Base-by-base conservation (phyloP, 2,888 invertebrate species). In the Physocephala rufipes region DNA sequence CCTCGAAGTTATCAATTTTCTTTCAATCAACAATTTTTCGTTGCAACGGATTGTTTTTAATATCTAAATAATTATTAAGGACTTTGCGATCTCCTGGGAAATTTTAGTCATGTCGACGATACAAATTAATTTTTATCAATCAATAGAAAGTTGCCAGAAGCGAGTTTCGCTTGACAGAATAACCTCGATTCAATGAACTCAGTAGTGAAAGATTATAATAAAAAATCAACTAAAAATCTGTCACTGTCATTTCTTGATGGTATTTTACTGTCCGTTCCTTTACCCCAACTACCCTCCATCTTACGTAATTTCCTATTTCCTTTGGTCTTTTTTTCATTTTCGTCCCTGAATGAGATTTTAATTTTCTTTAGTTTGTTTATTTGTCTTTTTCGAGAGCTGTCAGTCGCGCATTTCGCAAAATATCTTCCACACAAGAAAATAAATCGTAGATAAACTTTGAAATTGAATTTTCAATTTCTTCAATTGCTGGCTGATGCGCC, bases 401-500 rank as follows among this genome's bases (percentile, higher is more conserved):
- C 36, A 36, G 36, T 36, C 36, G 30, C 53, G 63, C 21, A 51
- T 28, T 21, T 65, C 36, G 26, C 19, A 53, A 66, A 66, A 53
- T 53, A 36, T 53, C n/a, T n/a, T n/a, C 53, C 28, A n/a, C 36
- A 36, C 51, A 51, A 51, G 65, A 65, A 49, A 30, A 65, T 65
- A 51, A 65, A 65, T 51, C 49, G 53, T 65, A 65, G 65, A 65
- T 30, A 65, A 65, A 65, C 65, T 65, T 65, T 65, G 49, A 65
- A 65, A 65, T 65, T 28, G 65, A 49, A 65, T 53, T 53, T 65
- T 65, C 53, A 65, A 65, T 53, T 65, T 24, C 58, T 63, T 63
- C 63, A 21, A 45, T 63, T 45, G 28, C 36, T 19, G n/a, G n/a
- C n/a, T n/a, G n/a, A 30, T 19, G 61, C 15, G 30, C 24, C 19